Evolutionary conservation across 2,797 vertebrate species (phyloP), one percentile per base, ranked within the genome.

Genomic region (Argentina silus): DNA sequence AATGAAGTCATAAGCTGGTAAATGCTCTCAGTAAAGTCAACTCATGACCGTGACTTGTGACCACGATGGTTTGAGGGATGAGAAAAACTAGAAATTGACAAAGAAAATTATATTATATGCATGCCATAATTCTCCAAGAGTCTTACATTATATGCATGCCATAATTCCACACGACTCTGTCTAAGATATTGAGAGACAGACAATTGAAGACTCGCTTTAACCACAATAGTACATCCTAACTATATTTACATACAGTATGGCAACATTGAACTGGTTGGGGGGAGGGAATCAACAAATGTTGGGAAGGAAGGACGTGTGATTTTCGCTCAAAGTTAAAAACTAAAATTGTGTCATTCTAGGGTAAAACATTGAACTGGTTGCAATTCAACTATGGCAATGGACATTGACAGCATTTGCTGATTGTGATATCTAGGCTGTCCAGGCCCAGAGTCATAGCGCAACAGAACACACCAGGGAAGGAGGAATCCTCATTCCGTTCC

Each of bases 61-160:
- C 27, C 27, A 4, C 3, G 67, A 62, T 75, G 79, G 78, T 86
- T 76, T 84, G 51, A 50, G 11, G 70, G 57, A 73, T 66, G 63
- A 76, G 36, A 83, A 70, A 61, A 86, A 77, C 79, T 62, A 84
- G 73, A 78, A 79, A 85, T 70, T 72, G 72, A 73, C 50, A 72
- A 59, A 70, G 64, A 77, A 10, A 64, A 9, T 70, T 14, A 17
- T 15, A 55, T 36, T 66, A 70, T 69, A 75, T 60, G 57, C 56
- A 47, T 70, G 10, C 65, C 73, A 75, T 75, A 73, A 71, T 75
- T 79, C 69, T 63, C 7, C 63, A 15, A 70, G 51, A 66, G 21
- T 70, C 71, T 70, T 14, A 17, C 15, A 55, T 36, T 66, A 70
- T 71, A 75, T 57, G 57, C 56, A 51, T 70, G 10, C 62, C 73